Evolutionary conservation across 1,140 invertebrate genomes (phyloP).

Genomic region (Oreohelix idahoensis): DNA sequence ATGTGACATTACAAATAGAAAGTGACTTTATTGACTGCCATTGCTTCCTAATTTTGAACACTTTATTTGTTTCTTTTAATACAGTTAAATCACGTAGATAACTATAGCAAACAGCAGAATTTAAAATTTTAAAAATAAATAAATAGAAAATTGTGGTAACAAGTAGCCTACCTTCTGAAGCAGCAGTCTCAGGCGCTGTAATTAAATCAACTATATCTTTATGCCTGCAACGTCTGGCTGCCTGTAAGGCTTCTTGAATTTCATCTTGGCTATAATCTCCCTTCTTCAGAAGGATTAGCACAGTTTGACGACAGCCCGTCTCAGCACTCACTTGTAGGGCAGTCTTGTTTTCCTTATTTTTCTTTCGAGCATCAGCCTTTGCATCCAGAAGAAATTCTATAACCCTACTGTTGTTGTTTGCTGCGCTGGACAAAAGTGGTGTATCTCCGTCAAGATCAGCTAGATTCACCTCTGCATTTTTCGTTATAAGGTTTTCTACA

Average conservation of each 20-base stretch:
- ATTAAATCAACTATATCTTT: not conserved
- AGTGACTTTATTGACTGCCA: no score
- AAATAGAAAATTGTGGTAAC: no score
- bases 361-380: not conserved
- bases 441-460: slow-evolving; percentile 11
- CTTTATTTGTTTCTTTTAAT: no score
- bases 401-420: not conserved
- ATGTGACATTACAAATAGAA: no score
- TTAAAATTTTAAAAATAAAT: no score
- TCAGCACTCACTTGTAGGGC: slow-evolving; percentile 4
- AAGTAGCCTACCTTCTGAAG: not conserved
- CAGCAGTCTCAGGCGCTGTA: not conserved
- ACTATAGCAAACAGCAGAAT: no score
- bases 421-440: not conserved
- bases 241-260: not conserved
- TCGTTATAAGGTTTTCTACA: not conserved
- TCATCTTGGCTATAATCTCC: slow-evolving; percentile 1
- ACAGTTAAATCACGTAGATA: no score
- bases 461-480: slow-evolving; percentile 13
- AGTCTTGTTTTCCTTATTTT: not conserved
- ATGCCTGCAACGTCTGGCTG: not conserved
- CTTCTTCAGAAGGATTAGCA: not conserved
- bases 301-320: not conserved
- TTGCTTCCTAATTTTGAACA: no score
- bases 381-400: not conserved